Evolutionary conservation across 1,140 invertebrate species (phyloP), one percentile per base, ranked within the genome.

Genomic region (Polypedilum pembai): DNA sequence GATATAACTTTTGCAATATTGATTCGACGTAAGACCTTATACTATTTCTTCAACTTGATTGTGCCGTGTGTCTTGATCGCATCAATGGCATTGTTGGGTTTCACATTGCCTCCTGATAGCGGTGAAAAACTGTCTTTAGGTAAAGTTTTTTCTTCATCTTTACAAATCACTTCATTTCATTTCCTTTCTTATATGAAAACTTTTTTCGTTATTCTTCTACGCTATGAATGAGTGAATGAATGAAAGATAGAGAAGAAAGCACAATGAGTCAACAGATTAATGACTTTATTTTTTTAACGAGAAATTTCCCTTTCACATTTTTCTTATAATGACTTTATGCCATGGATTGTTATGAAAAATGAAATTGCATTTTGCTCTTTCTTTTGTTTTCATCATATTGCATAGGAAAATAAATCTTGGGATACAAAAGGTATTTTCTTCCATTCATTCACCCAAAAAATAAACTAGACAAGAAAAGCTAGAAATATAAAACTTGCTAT

Each of bases 41-140:
- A 99, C 88, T 99, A 99, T 88, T 98, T 98, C 86, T 99, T 99
- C 89, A 99, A 99, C 88, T 89, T 99, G 79, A 98, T 99, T 84
- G 96, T 99, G 81, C 98, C 98, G 76, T 99, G 97, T 85, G 95
- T 99, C 79, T 90, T 99, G 84, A 97, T 99, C 81, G 96, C 97
- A 78, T 97, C 95, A 77, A 97, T 99, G 94, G 97, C 97, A 77
- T 89, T 99, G 80, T 88, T 99, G 81, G 96, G 96, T 78, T 99
- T 99, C 87, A 97, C 96, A 77, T 87, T 99, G 82, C 97, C 98
- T 80, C 96, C 97, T 78, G 97, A 98, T 85, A 98, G 96, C 77
- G 97, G 98, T 82, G 98, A 99, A 87, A 99, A 99, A 86, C 91
- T 99, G 76, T 98, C 97, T 79, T 88, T 99, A 85, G 98, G 96